Evolutionary conservation across 2,113 vertebrate species (phyloP), one percentile per base, ranked within the genome.

Genomic region (Dipodomys ordii): DNA sequence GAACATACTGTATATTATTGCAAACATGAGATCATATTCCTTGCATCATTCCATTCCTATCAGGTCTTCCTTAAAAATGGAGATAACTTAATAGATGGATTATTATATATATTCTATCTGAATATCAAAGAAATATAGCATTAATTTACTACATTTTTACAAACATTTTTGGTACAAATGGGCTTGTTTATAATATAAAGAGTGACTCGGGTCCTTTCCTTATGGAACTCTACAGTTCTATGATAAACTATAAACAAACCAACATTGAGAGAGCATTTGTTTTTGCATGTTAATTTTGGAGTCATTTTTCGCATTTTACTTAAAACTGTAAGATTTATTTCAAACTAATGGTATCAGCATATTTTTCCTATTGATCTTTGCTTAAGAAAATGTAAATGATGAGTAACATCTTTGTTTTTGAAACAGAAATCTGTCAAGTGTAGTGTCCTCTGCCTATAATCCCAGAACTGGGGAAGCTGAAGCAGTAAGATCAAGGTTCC

Each of bases 221-320:
- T 3, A 19, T 46, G 18, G 62, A 35, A 53, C 22, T 53, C 64
- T 6, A 57, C n/a, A 32, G 69, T 88, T 91, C 28, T 85, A 20
- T 46, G 23, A 28, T 65, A 86, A 32, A 64, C 6, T 79, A 6
- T 69, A 86, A 80, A 30, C 16, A 65, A 74, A 13, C 0, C 9
- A 65, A 60, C 1, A 69, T 44, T 46, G 19, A 67, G 1, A 11
- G 2, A 49, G 11, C 27, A 27, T 27, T 16, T 62, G 49, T 6
- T 64, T 73, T 81, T 91, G 22, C 60, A 64, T 94, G 80, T 69
- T 72, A 0, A 73, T 82, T 73, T 95, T 57, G 53, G 25, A 93
- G 3, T 88, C 19, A 64, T 64, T 85, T 65, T 94, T 62, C 8
- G 25, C n/a, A 39, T 39, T 62, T 71, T 25, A 44, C 57, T 1